Base-by-base conservation (phyloP, 2,888 invertebrate genomes). In the Agonopterix arenella region DNA sequence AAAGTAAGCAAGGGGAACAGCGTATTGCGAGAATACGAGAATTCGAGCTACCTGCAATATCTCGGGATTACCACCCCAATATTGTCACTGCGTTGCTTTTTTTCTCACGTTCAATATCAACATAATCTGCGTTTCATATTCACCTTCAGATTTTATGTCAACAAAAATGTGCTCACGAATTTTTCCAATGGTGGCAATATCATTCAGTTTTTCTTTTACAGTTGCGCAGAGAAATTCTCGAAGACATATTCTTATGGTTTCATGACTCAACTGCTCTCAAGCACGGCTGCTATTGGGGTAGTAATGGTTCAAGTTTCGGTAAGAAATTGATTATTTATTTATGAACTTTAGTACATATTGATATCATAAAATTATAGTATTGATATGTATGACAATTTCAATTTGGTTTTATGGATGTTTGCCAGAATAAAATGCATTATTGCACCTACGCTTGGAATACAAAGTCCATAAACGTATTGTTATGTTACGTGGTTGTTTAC, bases 271-370 rank as follows among this genome's bases (percentile, higher is more conserved):
- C 74, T 89, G 47, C 68, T 86, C 48, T 86, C 86, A 16, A 89
- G 89, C 60, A 79, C 82, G 81, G 84, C 85, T 10, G 88, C 88
- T 41, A 88, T 89, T 70, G 88, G 89, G 70, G 84, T 82, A 45
- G 81, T 88, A 66, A 89, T 89, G 89, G 86, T 89, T 43, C 89
- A 89, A 80, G 77, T 89, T 76, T 85, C 89, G 79, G 89, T 89
- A 71, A 80, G 80, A 37, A 9, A 8, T 10, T 46, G 1, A 8
- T 11, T 43, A 11, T 43, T 43, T 8, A 43, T 13, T 43, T 40
- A 40, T 40, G 40, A 40, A 40, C 40, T 40, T 40, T n/a, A n/a
- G 10, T 28, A 38, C 38, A 2, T 13, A 18, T 18, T 18, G 18
- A 18, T 18, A n/a, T n/a, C 1, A n/a, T 40, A 40, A n/a, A n/a